Percentiles rank a stretch among this genome's conserved stretches.
These are phyloP conservation scores for Kryptolebias marmoratus DNA, from an alignment of 2,113 vertebrate genomes.

Conservation along the genomic window DNA sequence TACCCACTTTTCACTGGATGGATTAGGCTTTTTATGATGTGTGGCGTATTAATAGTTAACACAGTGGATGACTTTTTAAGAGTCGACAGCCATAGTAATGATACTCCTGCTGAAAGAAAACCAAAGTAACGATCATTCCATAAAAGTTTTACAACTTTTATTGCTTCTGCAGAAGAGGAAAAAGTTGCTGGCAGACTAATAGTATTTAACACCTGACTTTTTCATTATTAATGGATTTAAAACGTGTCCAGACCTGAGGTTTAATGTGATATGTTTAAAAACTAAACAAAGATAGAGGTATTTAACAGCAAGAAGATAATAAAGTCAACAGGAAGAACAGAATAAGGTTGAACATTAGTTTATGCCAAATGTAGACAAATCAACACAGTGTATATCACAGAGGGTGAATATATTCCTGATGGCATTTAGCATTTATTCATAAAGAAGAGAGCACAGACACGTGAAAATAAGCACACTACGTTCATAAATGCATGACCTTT, in stretches of 20 bases:
- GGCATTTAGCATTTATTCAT: slow-evolving; percentile 7
- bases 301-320: not conserved
- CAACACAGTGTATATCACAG: slow-evolving; percentile 14
- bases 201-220: slow-evolving; percentile 4
- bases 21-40: slow-evolving; percentile 49
- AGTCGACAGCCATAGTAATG: slow-evolving; percentile 48
- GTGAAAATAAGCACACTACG: slow-evolving; percentile 36
- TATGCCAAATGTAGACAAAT: slow-evolving; percentile 56
- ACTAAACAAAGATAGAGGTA: not conserved
- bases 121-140: slow-evolving; percentile 69
- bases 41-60: slow-evolving; percentile 37
- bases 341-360: slow-evolving; percentile 31
- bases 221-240: slow-evolving; percentile 3
- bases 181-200: not conserved
- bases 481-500: slow-evolving; percentile 46
- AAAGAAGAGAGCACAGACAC: slow-evolving; percentile 25
- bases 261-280: not conserved
- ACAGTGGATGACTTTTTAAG: slow-evolving; percentile 62
- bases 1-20: slow-evolving; percentile 47
- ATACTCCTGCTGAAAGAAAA: slow-evolving; percentile 39
- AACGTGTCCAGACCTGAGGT: slow-evolving; percentile 14
- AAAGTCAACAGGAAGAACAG: not conserved
- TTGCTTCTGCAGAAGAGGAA: slow-evolving; percentile 36
- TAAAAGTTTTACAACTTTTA: slow-evolving; percentile 22
- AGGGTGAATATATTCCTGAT: not conserved